A percentile compares a stretch with the other conserved stretches of the same genome.
Conservation (phyloP, 2,113 vertebrate species). For the Bufo gargarizans region DNA sequence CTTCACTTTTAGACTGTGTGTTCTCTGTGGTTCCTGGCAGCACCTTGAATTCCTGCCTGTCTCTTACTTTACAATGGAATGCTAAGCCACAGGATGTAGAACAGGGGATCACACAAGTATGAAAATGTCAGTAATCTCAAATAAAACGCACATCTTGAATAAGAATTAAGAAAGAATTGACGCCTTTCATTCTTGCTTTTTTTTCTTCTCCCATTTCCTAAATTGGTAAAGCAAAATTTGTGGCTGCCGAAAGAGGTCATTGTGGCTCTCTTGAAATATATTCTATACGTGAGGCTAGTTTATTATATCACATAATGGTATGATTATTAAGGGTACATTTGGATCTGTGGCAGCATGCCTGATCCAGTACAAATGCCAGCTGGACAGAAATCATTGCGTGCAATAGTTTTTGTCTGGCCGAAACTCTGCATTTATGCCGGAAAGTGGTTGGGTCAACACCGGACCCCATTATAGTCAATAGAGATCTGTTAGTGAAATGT, state of each 20-base stretch:
- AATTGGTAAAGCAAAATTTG: constrained; percentile 62
- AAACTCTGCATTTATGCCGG: too few species aligned
- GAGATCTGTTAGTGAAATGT: too few species aligned
- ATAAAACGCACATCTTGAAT: constrained; percentile 69
- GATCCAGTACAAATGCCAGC: too few species aligned
- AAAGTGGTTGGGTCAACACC: too few species aligned
- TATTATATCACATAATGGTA: neutral
- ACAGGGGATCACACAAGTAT: constrained; percentile 72
- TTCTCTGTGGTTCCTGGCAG: constrained; percentile 82
- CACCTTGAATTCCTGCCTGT: constrained; percentile 78
- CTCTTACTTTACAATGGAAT: constrained; percentile 83
- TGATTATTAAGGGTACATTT: too few species aligned
- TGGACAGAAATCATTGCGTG: too few species aligned
- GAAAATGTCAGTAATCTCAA: constrained; percentile 74
- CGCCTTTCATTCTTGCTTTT: constrained; percentile 53
- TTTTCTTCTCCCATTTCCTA: neutral
- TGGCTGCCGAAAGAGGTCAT: constrained; percentile 83
- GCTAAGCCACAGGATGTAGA: constrained; percentile 72
- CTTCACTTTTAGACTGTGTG: constrained; percentile 77
- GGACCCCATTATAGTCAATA: too few species aligned
- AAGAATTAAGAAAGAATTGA: constrained; percentile 67
- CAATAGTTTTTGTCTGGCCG: too few species aligned
- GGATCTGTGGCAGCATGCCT: too few species aligned
- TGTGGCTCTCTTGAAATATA: constrained; percentile 74
- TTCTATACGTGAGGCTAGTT: neutral